Base-by-base conservation (phyloP, 2,797 vertebrate species). In the Scomberomorus guttatus region DNA sequence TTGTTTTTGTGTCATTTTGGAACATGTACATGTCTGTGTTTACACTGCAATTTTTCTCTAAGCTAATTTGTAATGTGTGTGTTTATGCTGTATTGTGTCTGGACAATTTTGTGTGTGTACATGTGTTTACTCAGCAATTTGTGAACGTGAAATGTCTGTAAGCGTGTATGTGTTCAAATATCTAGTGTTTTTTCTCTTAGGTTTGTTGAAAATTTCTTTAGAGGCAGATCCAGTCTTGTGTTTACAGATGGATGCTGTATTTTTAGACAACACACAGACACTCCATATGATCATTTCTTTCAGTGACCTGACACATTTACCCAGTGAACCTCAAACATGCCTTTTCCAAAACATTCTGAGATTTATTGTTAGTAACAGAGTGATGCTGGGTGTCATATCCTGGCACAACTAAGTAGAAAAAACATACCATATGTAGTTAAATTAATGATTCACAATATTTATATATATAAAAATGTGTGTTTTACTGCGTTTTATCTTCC, bases 321-420 rank as follows among this genome's bases (percentile, higher is more conserved):
- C 18, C 58, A 52, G 32, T 63, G 15, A 56, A 51, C 67, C 20
- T 60, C 37, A 71, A n/a, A 78, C 56, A 7, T 15, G 18, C 29
- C n/a, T 56, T 55, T 59, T 57, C 15, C 32, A 64, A 62, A 65
- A 42, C 17, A 14, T 27, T 27, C 22, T 0, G 1, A 52, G 29
- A 15, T 66, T 72, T 44, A 25, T 52, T 37, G 27, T 54, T 55
- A 54, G 14, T 24, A 57, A 56, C 51, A 74, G 61, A 56, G 52
- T 51, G 32, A 61, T 52, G 18, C 65, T 78, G 74, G 52, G 29
- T 69, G 62, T 86, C 60, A 72, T 34, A 60, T 76, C 50, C 59
- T 70, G 60, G 42, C 59, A 44, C 67, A 44, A 67, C 34, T 51
- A 15, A 46, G 44, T 17, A 46, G 5, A 63, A 32, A 65, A 50